Evolutionary conservation across 2,113 vertebrate species (phyloP).

Genomic region (Stercorarius parasiticus): DNA sequence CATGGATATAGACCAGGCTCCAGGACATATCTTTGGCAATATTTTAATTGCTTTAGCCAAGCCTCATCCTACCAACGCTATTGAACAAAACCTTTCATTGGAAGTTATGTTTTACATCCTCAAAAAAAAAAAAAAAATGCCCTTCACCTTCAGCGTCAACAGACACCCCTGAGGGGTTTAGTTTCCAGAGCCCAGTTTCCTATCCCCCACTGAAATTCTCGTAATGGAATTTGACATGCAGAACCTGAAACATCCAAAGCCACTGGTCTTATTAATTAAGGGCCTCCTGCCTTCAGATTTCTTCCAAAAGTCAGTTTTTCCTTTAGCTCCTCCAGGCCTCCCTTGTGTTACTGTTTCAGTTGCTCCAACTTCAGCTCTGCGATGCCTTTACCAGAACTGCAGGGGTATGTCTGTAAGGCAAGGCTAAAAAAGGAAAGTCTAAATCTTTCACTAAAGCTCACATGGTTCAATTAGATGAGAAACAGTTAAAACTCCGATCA

Average conservation of each 20-base stretch:
- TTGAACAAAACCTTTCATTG: not conserved
- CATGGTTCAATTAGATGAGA: not conserved
- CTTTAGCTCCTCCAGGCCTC: conserved; percentile 2
- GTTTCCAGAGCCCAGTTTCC: not conserved
- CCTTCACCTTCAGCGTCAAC: not conserved
- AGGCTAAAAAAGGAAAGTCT: not conserved
- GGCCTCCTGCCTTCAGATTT: not conserved
- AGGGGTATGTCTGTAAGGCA: not conserved
- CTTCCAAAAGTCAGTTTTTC: conserved; percentile 38
- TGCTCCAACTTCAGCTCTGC: not conserved
- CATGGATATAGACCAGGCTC: not conserved
- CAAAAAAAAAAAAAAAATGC: not conserved
- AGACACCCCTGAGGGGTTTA: not conserved
- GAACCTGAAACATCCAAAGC: not conserved
- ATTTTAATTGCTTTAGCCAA: not conserved
- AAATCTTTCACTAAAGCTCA: not conserved
- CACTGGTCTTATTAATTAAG: not conserved
- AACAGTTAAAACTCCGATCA: not conserved
- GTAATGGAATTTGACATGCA: not conserved
- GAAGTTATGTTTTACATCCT: not conserved
- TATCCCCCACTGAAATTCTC: not conserved
- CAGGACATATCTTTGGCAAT: not conserved
- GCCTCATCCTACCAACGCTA: not conserved
- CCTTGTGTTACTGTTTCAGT: not conserved
- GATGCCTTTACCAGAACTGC: not conserved